Evolutionary conservation across 2,797 vertebrate genomes (phyloP), one percentile per base, ranked within the genome.

Genomic region (Gymnothorax reevesii): DNA sequence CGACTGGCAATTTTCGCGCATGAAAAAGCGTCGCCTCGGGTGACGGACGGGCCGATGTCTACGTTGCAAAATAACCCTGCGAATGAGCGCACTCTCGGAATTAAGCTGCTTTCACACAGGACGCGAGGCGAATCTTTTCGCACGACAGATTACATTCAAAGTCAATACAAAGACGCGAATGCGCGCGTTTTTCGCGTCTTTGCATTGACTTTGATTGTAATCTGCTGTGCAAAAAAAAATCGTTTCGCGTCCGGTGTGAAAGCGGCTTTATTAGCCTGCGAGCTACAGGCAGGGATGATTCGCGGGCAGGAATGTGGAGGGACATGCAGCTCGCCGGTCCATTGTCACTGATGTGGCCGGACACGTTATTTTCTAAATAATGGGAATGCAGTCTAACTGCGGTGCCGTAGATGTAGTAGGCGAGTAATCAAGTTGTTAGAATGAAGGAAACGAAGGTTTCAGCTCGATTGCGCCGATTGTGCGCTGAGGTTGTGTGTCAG

Each of bases 21-120:
- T 85, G 33, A 6, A 62, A 17, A 84, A 84, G 52, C 71, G 77
- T 66, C 60, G 55, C 49, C 83, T 82, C 57, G 52, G 75, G 77
- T 27, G 54, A 55, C 54, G 57, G 80, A 83, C 60, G 82, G 55
- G 27, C 60, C 17, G 82, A 73, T 73, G 86, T 83, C 86, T 82
- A 83, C 86, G 80, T 59, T 86, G 86, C 64, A 83, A 64, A 64
- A 83, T 71, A 49, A 59, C 73, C 57, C 75, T 20, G 85, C 57
- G 77, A 71, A 69, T 33, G 83, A 60, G 49, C 42, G 66, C 66
- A 79, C 69, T 75, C 73, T 69, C 64, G 12, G 82, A 77, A 79
- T 77, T 42, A 42, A 42, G 33, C 33, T 42, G 33, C 33, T 42
- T 42, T 42, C 33, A 42, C 33, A 42, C 33, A 1, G 33, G 33